These are phyloP conservation scores for Heliangelus exortis DNA, from an alignment of 2,797 vertebrate species.

Conservation along the genomic window DNA sequence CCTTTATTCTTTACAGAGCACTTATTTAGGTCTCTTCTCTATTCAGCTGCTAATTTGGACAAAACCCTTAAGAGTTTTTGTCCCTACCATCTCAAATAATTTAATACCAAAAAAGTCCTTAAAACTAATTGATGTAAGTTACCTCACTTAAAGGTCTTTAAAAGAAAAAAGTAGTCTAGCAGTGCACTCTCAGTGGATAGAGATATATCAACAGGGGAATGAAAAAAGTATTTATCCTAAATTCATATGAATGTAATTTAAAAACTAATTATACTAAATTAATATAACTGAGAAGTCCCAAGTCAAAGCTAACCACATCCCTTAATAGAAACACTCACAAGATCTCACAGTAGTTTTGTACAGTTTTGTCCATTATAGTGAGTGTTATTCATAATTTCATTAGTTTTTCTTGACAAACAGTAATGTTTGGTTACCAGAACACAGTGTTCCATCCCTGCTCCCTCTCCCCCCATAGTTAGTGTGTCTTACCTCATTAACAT, in stretches of 20 bases:
- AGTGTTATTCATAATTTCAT: not conserved
- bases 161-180: not conserved
- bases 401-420: not conserved
- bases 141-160: not conserved
- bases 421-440: not conserved
- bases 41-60: not conserved
- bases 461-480: not conserved
- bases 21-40: not conserved
- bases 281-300: not conserved
- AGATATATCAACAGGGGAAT: not conserved
- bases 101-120: not conserved
- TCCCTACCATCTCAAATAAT: not conserved
- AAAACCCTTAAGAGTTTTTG: not conserved
- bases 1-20: not conserved
- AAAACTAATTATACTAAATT: not conserved
- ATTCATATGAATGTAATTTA: not conserved
- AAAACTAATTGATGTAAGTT: not conserved
- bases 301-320: not conserved
- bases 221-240: not conserved
- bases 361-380: not conserved
- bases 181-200: not conserved
- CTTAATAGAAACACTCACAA: not conserved
- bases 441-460: not conserved
- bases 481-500: constrained; percentile 88
- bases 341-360: not conserved